Evolutionary conservation across 2,797 vertebrate genomes (phyloP).

Genomic region (Anguilla pacifica): DNA sequence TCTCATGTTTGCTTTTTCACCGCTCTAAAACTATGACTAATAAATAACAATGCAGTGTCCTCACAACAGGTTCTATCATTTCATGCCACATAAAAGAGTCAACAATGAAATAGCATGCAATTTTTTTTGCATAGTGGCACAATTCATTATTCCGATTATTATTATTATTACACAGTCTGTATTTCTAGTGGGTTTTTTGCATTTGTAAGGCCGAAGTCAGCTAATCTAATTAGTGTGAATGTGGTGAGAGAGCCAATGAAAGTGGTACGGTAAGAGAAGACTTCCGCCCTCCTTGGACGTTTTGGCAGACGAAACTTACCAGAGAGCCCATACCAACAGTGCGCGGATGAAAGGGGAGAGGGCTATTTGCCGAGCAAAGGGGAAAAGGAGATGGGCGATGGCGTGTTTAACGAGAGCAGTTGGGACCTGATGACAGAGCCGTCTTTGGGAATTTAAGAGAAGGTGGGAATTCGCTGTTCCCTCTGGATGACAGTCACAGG

Average conservation of each 20-base stretch:
- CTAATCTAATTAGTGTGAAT: conserved; percentile 18
- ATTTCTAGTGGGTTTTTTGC: background rate
- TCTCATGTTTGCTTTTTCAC: background rate
- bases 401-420: conserved; percentile 78
- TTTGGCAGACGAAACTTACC: conserved; percentile 61
- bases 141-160: background rate
- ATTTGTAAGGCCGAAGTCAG: background rate
- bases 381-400: conserved; percentile 69
- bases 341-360: conserved; percentile 74
- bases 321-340: conserved; percentile 59
- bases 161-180: background rate
- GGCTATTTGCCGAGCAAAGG: conserved; percentile 53
- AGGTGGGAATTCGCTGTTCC: conserved; percentile 68
- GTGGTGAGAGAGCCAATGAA: conserved; percentile 24
- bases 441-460: conserved; percentile 82
- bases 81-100: background rate
- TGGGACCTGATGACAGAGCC: conserved; percentile 82
- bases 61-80: background rate
- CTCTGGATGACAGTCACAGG: conserved; percentile 72
- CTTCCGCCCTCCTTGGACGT: conserved; percentile 45
- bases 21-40: background rate
- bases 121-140: background rate
- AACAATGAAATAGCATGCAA: background rate
- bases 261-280: conserved; percentile 6
- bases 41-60: background rate